These are phyloP conservation scores for Anableps anableps DNA, from an alignment of 2,797 vertebrate species.

Conservation along the genomic window DNA sequence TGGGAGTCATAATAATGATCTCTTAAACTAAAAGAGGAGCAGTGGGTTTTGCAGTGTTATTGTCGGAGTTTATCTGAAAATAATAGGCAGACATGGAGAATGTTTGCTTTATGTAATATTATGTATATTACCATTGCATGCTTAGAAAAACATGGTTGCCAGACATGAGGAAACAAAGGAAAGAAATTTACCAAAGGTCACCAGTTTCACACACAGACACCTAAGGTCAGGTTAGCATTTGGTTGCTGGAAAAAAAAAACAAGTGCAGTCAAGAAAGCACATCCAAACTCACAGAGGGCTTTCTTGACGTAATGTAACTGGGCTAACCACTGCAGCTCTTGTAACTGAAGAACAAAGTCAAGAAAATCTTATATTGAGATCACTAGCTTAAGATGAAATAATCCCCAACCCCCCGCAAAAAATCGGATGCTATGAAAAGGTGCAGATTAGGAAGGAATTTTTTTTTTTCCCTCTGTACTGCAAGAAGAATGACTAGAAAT, in stretches of 20 bases:
- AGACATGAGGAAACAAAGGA: neutral
- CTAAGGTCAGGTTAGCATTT: neutral
- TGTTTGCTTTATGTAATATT: neutral
- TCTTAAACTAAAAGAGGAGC: conserved; percentile 12
- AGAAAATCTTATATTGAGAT: neutral
- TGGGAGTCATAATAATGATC: conserved; percentile 44
- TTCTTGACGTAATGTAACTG: neutral
- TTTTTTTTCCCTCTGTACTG: neutral
- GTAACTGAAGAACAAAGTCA: neutral
- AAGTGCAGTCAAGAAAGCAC: neutral
- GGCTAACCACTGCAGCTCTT: neutral
- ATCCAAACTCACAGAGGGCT: neutral
- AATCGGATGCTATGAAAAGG: neutral
- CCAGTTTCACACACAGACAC: neutral
- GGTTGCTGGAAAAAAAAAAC: neutral
- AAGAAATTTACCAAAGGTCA: neutral
- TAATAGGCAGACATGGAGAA: conserved; percentile 12
- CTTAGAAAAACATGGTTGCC: neutral
- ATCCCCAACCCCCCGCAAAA: neutral
- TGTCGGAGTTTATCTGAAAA: conserved; percentile 19
- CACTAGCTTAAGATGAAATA: neutral
- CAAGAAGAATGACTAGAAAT: neutral
- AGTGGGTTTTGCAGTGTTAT: conserved; percentile 2
- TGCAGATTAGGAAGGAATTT: neutral
- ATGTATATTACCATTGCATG: conserved; percentile 15